Percentiles rank a stretch among this genome's conserved stretches.
Conservation (phyloP, 1,140 invertebrate species). For the Lepidotrigona ventralis region DNA sequence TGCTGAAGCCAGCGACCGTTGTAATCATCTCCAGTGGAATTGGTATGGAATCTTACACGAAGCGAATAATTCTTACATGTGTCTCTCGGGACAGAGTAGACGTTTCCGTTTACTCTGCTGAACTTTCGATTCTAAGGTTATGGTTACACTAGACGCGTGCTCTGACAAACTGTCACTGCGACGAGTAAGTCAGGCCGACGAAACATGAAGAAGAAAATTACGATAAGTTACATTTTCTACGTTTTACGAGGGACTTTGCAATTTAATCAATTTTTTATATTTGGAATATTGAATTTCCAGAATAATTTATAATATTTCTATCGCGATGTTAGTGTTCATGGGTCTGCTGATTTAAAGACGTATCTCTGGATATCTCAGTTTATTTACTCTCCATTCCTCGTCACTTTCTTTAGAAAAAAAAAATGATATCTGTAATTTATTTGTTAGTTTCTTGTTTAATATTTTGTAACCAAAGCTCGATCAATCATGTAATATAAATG, state of each 20-base stretch:
- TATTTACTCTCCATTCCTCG: too few species aligned
- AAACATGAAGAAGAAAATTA: neutral
- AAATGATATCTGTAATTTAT: too few species aligned
- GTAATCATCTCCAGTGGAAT: conserved; percentile 85
- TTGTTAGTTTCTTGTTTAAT: too few species aligned
- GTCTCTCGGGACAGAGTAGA: neutral
- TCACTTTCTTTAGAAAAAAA: too few species aligned
- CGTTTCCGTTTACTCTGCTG: neutral
- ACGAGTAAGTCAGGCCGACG: too few species aligned
- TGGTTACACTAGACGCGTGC: neutral
- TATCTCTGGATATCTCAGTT: too few species aligned
- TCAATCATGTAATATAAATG: too few species aligned
- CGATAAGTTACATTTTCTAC: neutral
- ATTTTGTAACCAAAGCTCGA: too few species aligned
- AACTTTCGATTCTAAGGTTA: neutral
- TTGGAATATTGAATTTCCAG: too few species aligned
- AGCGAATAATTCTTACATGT: neutral
- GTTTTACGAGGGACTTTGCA: neutral
- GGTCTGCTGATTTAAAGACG: too few species aligned
- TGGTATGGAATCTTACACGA: conserved; percentile 78
- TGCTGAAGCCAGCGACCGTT: conserved; percentile 77
- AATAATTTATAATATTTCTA: too few species aligned
- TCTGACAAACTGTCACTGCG: neutral
- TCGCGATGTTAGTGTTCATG: too few species aligned
- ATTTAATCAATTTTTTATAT: neutral